A percentile compares a stretch with the other conserved stretches of the same genome.
These are phyloP conservation scores for Etheostoma spectabile DNA, from an alignment of 2,113 vertebrate genomes.

Conservation along the genomic window DNA sequence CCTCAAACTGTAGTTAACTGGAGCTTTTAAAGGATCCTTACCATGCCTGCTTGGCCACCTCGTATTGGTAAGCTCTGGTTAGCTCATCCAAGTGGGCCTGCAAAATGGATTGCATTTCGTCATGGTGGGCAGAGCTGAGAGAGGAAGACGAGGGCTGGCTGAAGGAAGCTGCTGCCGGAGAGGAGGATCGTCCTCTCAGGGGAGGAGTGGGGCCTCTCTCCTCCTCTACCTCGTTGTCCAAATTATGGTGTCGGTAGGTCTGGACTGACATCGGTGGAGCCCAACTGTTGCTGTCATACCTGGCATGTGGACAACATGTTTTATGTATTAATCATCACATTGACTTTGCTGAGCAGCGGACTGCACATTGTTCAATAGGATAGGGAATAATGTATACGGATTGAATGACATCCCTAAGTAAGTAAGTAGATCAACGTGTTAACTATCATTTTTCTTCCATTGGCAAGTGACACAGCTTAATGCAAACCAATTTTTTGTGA, in stretches of 20 bases:
- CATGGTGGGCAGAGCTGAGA: constrained; percentile 92
- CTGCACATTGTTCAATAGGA: background rate
- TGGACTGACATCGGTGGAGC: constrained; percentile 92
- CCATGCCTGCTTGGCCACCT: constrained; percentile 96
- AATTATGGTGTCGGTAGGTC: constrained; percentile 93
- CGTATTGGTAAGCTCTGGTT: constrained; percentile 96
- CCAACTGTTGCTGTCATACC: constrained; percentile 94
- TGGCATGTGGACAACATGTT: constrained; percentile 59
- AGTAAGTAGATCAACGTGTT: background rate
- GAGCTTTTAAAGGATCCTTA: constrained; percentile 68
- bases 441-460: background rate
- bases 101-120: constrained; percentile 97
- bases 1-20: background rate
- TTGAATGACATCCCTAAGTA: background rate
- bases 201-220: constrained; percentile 95
- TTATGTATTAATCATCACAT: background rate
- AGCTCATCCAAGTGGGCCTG: constrained; percentile 96
- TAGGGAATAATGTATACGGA: background rate
- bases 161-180: constrained; percentile 89
- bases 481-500: too few species aligned
- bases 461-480: background rate
- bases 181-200: constrained; percentile 93
- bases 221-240: constrained; percentile 93
- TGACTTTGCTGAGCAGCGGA: background rate
- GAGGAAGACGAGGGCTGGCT: constrained; percentile 93